Base-by-base conservation (phyloP, 2,113 vertebrate genomes). In the Connochaetes taurinus region DNA sequence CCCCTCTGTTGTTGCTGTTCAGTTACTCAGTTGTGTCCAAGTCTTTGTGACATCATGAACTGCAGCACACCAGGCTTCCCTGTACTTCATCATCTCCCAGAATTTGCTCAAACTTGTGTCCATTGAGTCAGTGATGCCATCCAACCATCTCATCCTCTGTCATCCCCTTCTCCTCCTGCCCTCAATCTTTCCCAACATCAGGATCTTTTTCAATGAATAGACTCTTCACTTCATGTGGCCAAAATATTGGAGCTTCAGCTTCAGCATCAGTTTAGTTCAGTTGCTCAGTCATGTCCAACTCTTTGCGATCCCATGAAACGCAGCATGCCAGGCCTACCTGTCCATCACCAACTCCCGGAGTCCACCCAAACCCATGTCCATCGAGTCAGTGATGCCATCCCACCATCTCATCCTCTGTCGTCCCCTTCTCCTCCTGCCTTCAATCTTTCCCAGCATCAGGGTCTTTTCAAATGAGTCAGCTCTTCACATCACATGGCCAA, bases 251-350 rank as follows among this genome's bases (percentile, higher is more conserved):
- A 71, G 64, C 10, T 58, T 57, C 21, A 55, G 21, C 57, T 58
- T 58, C 58, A 29, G 12, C 58, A 31, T 15, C 58, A 60, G 13
- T 60, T 60, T 27, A 60, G 2, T 31, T 60, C 58, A 60, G 58
- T 13, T 6, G 5, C 58, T 29, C 58, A 60, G 27, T 29, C 2
- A 7, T 31, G 58, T 60, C 58, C 27, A 14, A 1, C 58, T 60
- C 58, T 60, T 60, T 60, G 58, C 1, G 0, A 31, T 13, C 27
- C 13, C 29, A 6, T 5, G 29, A 60, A 31, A 2, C 0, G 5
- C 58, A 60, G 58, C 58, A 60, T 3, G 29, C 29, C 29, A 31
- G 27, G 58, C 29, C 58, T 60, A 2, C 13, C 58, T 15, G 58
- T 60, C 29, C 58, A 31, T 62, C 58, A 31, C 58, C 29, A 31